These are phyloP conservation scores for Aphelinus atriplicis DNA, from an alignment of 1,140 invertebrate genomes.

Conservation along the genomic window DNA sequence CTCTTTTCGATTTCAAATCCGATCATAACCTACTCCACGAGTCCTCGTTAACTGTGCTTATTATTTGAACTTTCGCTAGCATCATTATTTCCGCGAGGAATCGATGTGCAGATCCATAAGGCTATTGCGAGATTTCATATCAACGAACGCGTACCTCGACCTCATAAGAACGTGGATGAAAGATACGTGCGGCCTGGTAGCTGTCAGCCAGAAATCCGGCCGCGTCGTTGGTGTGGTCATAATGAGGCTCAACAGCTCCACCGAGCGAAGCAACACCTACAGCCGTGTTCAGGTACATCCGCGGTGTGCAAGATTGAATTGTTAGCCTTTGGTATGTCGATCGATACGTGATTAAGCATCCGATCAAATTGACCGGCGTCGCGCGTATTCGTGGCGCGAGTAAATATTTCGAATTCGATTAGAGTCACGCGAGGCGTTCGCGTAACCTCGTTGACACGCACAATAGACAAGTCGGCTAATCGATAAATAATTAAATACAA, in stretches of 20 bases:
- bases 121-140: constrained; percentile 65
- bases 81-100: constrained; percentile 67
- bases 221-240: constrained; percentile 66
- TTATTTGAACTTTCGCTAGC: constrained; percentile 39
- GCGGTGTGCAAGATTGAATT: background rate
- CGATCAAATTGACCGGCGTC: too few relatives aligned
- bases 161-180: constrained; percentile 69
- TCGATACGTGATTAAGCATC: background rate
- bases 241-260: constrained; percentile 59
- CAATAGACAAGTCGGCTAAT: too few relatives aligned
- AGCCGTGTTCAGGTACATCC: constrained; percentile 48
- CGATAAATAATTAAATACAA: too few relatives aligned
- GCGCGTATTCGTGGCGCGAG: too few relatives aligned
- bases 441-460: too few relatives aligned
- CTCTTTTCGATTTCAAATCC: constrained; percentile 7
- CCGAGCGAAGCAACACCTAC: constrained; percentile 50
- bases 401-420: too few relatives aligned
- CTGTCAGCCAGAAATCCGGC: constrained; percentile 66
- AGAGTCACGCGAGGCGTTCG: too few relatives aligned
- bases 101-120: constrained; percentile 61
- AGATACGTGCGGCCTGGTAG: constrained; percentile 72
- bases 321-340: background rate
- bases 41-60: background rate
- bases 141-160: constrained; percentile 65
- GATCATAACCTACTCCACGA: background rate